Evolutionary conservation across 2,113 vertebrate species (phyloP).

Genomic region (Cisticola juncidis): DNA sequence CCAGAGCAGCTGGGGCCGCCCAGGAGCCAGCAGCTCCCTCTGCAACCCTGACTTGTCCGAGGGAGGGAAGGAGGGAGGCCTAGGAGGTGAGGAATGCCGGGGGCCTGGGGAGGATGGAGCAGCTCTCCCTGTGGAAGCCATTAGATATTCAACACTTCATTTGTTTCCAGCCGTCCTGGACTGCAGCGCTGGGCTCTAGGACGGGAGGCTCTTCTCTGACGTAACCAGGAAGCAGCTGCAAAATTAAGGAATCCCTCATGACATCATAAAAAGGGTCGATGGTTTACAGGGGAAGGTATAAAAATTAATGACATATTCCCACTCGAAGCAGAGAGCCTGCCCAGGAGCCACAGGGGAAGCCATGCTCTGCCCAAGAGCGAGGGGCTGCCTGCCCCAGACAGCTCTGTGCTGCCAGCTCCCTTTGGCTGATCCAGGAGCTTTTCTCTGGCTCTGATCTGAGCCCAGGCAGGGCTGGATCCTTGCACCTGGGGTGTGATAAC

Average conservation of each 20-base stretch:
- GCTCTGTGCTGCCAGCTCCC: background rate
- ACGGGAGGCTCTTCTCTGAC: conserved; percentile 80
- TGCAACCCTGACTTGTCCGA: background rate
- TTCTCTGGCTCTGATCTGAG: background rate
- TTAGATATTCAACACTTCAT: conserved; percentile 86
- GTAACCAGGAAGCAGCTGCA: conserved; percentile 87
- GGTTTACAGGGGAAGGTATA: conserved; percentile 83
- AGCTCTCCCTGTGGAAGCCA: conserved; percentile 81
- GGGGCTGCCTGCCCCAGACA: conserved; percentile 14
- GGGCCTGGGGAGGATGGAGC: conserved; percentile 74
- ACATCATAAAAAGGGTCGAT: conserved; percentile 82
- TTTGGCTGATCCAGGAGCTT: background rate
- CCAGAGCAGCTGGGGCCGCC: background rate
- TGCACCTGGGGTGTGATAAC: background rate
- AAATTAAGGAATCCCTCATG: conserved; percentile 85
- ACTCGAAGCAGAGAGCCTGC: conserved; percentile 50
- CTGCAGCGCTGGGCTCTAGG: conserved; percentile 67
- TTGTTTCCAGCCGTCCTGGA: conserved; percentile 77
- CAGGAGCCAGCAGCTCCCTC: conserved; percentile 14
- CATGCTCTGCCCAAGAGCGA: background rate
- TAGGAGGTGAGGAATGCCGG: conserved; percentile 72
- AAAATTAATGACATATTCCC: conserved; percentile 83
- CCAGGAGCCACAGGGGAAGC: conserved; percentile 53
- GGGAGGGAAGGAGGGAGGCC: conserved; percentile 28
- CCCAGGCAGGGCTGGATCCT: background rate